phyloP scores from a whole-genome alignment of 2,797 vertebrate genomes.

The Melanotaenia maccullochi region DNA sequence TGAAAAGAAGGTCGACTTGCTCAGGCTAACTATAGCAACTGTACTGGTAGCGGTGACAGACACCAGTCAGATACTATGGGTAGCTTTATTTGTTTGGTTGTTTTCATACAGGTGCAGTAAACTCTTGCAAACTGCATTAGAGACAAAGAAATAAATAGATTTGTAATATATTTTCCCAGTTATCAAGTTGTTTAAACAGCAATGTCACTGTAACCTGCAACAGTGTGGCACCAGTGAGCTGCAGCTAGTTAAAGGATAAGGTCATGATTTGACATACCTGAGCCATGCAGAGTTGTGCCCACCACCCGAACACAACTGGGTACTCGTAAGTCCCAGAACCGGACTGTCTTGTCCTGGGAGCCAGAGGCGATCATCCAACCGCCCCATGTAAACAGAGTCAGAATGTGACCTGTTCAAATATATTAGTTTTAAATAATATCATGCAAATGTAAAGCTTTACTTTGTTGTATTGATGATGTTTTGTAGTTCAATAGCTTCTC shows the following conservation, averaged over 20 bases:
- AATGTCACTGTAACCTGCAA: neutral
- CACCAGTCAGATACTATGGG: too few relatives aligned
- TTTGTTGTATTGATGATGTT: neutral
- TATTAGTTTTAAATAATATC: neutral
- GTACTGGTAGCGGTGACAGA: too few relatives aligned
- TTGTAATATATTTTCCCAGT: neutral
- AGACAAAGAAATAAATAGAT: neutral
- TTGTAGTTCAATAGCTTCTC: neutral
- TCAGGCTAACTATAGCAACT: too few relatives aligned
- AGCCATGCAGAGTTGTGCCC: slow-evolving; percentile 93
- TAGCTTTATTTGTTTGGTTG: too few relatives aligned
- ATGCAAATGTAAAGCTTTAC: neutral
- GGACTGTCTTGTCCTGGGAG: slow-evolving; percentile 97
- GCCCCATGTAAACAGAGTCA: slow-evolving; percentile 96
- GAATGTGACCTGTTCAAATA: slow-evolving; percentile 89
- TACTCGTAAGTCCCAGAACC: slow-evolving; percentile 97
- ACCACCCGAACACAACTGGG: slow-evolving; percentile 97
- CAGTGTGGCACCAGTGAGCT: neutral
- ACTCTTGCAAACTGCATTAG: neutral
- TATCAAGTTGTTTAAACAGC: neutral
- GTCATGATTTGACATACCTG: slow-evolving; percentile 78
- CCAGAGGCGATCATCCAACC: slow-evolving; percentile 99
- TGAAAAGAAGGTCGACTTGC: too few relatives aligned
- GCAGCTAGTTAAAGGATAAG: neutral
- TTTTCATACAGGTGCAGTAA: too few relatives aligned